These are phyloP conservation scores for Leptoteleia sp. DNA, from an alignment of 1,140 invertebrate species.

Conservation along the genomic window DNA sequence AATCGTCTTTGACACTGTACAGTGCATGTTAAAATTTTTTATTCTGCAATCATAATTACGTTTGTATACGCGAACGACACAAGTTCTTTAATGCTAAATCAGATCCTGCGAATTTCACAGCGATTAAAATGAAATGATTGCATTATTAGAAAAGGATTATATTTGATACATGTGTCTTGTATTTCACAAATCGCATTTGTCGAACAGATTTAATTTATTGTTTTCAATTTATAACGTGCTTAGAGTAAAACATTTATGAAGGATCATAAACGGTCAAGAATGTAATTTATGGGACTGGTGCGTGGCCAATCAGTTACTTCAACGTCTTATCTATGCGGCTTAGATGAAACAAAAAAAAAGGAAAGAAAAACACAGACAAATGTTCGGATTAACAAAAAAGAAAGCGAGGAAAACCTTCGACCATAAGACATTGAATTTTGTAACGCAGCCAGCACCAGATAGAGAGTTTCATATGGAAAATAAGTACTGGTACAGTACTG, in stretches of 20 bases:
- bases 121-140: slow-evolving; percentile 12
- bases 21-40: too few relatives aligned
- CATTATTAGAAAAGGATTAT: slow-evolving; percentile 11
- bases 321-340: slow-evolving; percentile 28
- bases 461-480: too few relatives aligned
- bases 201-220: slow-evolving; percentile 34
- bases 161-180: neutral
- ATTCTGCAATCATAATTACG: too few relatives aligned
- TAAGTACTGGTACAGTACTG: too few relatives aligned
- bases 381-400: slow-evolving; percentile 12
- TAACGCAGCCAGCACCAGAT: too few relatives aligned
- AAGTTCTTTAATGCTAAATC: too few relatives aligned
- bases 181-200: slow-evolving; percentile 7
- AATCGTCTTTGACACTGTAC: too few relatives aligned
- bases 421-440: slow-evolving; percentile 45
- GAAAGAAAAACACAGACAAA: too few relatives aligned
- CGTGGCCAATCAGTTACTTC: slow-evolving; percentile 18
- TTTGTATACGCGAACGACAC: too few relatives aligned
- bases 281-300: slow-evolving; percentile 36
- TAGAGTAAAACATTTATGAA: slow-evolving; percentile 35
- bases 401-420: neutral
- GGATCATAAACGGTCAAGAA: slow-evolving; percentile 43
- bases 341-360: slow-evolving; percentile 18
- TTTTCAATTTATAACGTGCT: slow-evolving; percentile 19
- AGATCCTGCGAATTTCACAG: neutral